Evolutionary conservation across 2,797 vertebrate species (phyloP).

Genomic region (Neoniphon sammara): DNA sequence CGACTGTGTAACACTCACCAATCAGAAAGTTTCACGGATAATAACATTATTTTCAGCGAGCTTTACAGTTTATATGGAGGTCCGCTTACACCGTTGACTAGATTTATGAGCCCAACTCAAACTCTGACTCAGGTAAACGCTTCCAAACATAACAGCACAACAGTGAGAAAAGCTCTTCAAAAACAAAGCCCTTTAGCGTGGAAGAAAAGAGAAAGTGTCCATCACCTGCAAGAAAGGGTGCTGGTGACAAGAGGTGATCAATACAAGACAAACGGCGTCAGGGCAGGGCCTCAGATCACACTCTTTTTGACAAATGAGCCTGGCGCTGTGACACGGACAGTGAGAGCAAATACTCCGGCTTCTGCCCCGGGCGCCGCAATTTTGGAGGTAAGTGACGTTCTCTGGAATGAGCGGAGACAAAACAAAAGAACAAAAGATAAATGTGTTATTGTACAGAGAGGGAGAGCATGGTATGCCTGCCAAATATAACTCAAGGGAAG

Average conservation of each 20-base stretch:
- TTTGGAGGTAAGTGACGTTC: constrained; percentile 72
- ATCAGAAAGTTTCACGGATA: background rate
- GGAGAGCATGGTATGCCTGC: constrained; percentile 29
- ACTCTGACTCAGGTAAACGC: background rate
- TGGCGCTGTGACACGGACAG: constrained; percentile 72
- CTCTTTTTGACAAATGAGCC: constrained; percentile 78
- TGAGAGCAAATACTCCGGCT: constrained; percentile 75
- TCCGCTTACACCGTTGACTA: background rate
- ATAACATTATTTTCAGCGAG: too few species aligned
- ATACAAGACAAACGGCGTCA: constrained; percentile 74
- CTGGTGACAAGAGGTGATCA: constrained; percentile 74
- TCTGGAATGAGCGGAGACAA: constrained; percentile 69
- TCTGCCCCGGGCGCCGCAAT: constrained; percentile 59
- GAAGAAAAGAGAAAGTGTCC: constrained; percentile 52
- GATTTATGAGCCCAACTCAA: background rate
- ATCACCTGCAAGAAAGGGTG: constrained; percentile 69
- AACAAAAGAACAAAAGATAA: constrained; percentile 70
- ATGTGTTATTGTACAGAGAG: constrained; percentile 60
- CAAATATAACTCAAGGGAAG: constrained; percentile 48
- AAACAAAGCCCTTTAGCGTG: constrained; percentile 46
- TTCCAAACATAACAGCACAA: background rate
- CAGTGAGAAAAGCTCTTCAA: constrained; percentile 27
- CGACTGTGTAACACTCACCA: background rate
- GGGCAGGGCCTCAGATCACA: constrained; percentile 61
- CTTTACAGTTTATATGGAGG: background rate